Evolutionary conservation across 2,113 vertebrate species (phyloP).

Genomic region (Phaethon lepturus): DNA sequence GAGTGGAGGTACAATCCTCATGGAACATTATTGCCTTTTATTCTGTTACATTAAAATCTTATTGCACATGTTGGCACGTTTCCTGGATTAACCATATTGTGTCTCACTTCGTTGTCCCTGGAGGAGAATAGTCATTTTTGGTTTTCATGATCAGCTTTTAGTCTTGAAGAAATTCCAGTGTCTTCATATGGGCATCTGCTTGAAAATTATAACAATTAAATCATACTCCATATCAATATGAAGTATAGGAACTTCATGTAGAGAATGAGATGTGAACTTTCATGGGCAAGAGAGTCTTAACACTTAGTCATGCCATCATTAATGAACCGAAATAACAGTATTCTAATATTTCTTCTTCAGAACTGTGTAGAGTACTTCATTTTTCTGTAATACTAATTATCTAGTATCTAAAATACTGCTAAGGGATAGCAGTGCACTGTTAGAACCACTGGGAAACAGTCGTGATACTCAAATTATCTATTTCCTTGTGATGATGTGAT

Average conservation of each 20-base stretch:
- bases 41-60: not conserved
- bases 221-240: not conserved
- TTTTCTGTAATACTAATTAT: not conserved
- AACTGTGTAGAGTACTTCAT: not conserved
- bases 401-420: not conserved
- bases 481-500: not conserved
- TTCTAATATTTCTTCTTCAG: not conserved
- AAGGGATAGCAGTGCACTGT: not conserved
- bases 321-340: not conserved
- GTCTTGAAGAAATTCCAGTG: not conserved
- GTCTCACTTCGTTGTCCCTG: not conserved
- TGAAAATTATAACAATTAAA: not conserved
- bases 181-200: not conserved
- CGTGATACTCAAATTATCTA: not conserved
- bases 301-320: not conserved
- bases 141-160: not conserved
- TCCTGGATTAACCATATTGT: not conserved
- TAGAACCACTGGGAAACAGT: not conserved
- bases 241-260: not conserved
- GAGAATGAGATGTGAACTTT: not conserved
- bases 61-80: accelerated
- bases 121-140: not conserved
- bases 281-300: not conserved
- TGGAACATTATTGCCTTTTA: not conserved
- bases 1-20: not conserved